These are phyloP conservation scores for Rhinolophus sinicus DNA, from an alignment of 2,113 vertebrate species.

Conservation along the genomic window DNA sequence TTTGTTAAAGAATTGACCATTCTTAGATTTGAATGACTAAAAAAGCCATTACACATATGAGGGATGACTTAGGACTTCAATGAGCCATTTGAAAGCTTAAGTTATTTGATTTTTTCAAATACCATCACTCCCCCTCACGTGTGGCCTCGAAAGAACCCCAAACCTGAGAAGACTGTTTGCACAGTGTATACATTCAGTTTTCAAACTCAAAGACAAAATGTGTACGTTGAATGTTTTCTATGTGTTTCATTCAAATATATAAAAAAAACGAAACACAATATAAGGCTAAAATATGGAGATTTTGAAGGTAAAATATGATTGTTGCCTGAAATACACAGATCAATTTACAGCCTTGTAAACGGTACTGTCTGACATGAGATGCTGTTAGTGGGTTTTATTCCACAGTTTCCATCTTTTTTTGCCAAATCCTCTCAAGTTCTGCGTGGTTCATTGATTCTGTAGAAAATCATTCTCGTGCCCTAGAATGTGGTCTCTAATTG, in stretches of 20 bases:
- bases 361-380: conserved; percentile 32
- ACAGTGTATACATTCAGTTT: background rate
- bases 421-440: conserved; percentile 66
- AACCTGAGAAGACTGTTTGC: conserved; percentile 50
- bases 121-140: conserved; percentile 55
- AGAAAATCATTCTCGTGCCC: conserved; percentile 9
- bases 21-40: conserved; percentile 69
- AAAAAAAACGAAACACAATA: conserved; percentile 46
- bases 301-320: conserved; percentile 20
- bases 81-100: conserved; percentile 70
- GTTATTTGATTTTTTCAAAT: conserved; percentile 72
- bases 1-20: conserved; percentile 70
- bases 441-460: conserved; percentile 61
- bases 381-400: conserved; percentile 34
- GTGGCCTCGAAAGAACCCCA: conserved; percentile 38
- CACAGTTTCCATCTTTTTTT: conserved; percentile 66
- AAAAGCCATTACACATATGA: background rate
- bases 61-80: background rate
- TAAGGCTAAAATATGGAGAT: background rate
- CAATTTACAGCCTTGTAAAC: conserved; percentile 9
- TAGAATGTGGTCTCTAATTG: conserved; percentile 74
- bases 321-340: conserved; percentile 42
- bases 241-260: conserved; percentile 43
- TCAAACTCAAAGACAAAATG: background rate
- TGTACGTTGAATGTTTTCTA: conserved; percentile 62